Percentiles rank a stretch among this genome's conserved stretches.
Conservation (phyloP, 2,888 invertebrate genomes). For the Sicus ferrugineus region DNA sequence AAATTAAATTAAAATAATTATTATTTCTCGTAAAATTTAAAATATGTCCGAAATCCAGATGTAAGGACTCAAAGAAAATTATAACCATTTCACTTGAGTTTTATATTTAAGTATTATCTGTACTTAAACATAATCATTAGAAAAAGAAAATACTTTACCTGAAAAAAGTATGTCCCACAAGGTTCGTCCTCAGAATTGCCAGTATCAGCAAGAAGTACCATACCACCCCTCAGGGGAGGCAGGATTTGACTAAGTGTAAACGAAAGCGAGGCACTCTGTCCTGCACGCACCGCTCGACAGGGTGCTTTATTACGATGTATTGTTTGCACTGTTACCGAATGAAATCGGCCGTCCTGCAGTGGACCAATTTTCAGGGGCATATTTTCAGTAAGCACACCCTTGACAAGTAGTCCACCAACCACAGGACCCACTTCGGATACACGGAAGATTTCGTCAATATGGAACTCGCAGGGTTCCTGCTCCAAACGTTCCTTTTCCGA, state of each 20-base stretch:
- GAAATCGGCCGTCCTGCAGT: conserved; percentile 79
- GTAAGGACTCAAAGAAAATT: too few species aligned
- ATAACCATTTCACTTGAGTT: too few species aligned
- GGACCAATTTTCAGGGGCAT: conserved; percentile 80
- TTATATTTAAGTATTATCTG: too few species aligned
- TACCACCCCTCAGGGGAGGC: conserved; percentile 78
- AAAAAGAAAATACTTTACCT: too few species aligned
- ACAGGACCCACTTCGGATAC: conserved; percentile 85
- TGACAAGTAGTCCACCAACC: conserved; percentile 83
- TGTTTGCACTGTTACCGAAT: conserved; percentile 77
- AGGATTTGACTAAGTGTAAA: conserved; percentile 64
- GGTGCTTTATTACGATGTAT: conserved; percentile 93
- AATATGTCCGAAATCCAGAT: too few species aligned
- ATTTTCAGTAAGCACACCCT: conserved; percentile 88
- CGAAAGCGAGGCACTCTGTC: conserved; percentile 86
- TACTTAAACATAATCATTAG: too few species aligned
- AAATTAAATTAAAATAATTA: too few species aligned
- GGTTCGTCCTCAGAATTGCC: conserved; percentile 65
- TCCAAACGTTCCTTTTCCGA: conserved; percentile 76
- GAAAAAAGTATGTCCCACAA: conserved; percentile 71
- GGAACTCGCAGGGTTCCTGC: conserved; percentile 82
- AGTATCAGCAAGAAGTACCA: conserved; percentile 77
- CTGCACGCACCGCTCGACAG: conserved; percentile 85
- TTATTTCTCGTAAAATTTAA: too few species aligned
- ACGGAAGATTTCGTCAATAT: conserved; percentile 93